Evolutionary conservation across 2,888 invertebrate species (phyloP).

Genomic region (Agonopterix alstromeriana): DNA sequence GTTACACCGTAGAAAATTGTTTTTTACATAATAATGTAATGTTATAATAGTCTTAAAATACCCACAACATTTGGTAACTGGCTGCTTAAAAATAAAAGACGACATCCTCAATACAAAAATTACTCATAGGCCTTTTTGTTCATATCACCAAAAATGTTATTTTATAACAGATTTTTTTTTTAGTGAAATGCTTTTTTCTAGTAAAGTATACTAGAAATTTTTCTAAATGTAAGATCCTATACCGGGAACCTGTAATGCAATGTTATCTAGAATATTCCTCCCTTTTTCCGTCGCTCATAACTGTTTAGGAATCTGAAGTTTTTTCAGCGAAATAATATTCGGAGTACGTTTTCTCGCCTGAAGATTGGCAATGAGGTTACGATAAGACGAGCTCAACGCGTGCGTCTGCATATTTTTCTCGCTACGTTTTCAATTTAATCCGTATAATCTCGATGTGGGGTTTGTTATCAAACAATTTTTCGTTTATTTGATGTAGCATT

Average conservation of each 20-base stretch:
- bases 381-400: conserved; percentile 39
- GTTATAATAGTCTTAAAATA: no score
- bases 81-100: no score
- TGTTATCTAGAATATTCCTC: background rate
- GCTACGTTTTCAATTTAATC: conserved; percentile 45
- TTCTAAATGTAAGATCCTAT: no score
- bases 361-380: conserved; percentile 40
- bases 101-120: no score
- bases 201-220: no score
- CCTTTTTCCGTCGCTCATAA: background rate
- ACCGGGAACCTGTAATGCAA: background rate
- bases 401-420: conserved; percentile 52
- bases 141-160: no score
- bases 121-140: no score
- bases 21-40: no score
- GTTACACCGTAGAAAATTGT: no score
- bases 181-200: no score
- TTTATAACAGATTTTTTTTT: no score
- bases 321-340: conserved; percentile 28
- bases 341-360: conserved; percentile 23
- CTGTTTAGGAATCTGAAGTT: conserved; percentile 15
- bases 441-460: conserved; percentile 30
- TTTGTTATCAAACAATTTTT: conserved; percentile 33
- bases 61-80: no score
- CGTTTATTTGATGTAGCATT: conserved; percentile 21